phyloP scores from a whole-genome alignment of 2,113 vertebrate genomes.

The Nymphicus hollandicus region DNA sequence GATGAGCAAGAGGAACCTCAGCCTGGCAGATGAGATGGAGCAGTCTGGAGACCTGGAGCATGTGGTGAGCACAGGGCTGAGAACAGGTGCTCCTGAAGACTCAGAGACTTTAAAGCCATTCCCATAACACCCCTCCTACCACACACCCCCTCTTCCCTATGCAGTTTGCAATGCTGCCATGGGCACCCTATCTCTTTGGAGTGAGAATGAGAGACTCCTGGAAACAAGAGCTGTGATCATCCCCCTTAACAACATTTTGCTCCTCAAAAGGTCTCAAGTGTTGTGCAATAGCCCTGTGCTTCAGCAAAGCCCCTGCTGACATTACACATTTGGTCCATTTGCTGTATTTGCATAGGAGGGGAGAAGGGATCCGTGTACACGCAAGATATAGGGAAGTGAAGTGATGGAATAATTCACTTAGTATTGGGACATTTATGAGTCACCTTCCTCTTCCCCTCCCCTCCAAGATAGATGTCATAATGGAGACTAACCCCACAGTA shows the following conservation, averaged over 20 bases:
- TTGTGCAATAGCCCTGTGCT: neutral
- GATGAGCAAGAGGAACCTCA: neutral
- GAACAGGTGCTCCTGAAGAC: neutral
- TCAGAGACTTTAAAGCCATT: neutral
- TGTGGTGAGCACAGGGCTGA: accelerated
- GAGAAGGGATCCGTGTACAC: neutral
- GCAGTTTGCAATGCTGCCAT: neutral
- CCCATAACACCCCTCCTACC: neutral
- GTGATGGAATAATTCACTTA: slow-evolving; percentile 57
- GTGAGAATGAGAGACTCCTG: neutral
- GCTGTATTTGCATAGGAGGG: neutral
- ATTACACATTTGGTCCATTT: neutral
- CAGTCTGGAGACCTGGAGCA: neutral
- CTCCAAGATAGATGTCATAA: slow-evolving; percentile 41
- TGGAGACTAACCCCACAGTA: neutral
- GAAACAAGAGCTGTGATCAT: neutral
- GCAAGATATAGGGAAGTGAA: slow-evolving; percentile 20
- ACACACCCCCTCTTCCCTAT: accelerated
- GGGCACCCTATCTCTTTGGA: neutral
- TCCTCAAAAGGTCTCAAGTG: neutral
- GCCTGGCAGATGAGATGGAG: neutral
- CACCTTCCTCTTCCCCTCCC: slow-evolving; percentile 55
- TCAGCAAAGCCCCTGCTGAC: neutral
- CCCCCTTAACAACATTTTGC: neutral
- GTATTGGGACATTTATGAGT: slow-evolving; percentile 50